Evolutionary conservation across 2,113 vertebrate species (phyloP).

Genomic region (Etheostoma cragini): DNA sequence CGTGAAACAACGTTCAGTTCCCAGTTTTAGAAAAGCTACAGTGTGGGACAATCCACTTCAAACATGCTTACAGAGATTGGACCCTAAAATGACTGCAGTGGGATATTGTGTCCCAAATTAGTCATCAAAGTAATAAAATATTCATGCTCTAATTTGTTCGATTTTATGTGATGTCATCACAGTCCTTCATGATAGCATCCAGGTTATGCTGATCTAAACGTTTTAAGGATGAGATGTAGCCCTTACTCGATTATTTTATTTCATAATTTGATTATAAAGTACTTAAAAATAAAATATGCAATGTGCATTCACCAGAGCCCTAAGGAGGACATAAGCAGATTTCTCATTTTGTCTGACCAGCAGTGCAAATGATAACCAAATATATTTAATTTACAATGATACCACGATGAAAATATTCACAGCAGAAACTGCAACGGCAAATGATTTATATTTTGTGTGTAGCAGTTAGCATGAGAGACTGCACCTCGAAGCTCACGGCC

Average conservation of each 20-base stretch:
- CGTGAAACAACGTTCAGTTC: constrained; percentile 10
- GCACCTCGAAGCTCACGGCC: background rate
- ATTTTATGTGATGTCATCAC: background rate
- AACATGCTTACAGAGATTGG: background rate
- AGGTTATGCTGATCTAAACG: background rate
- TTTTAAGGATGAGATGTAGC: background rate
- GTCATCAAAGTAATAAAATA: background rate
- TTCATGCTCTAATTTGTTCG: background rate
- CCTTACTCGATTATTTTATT: background rate
- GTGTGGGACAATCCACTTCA: background rate
- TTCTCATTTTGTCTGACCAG: background rate
- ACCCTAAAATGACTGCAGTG: constrained; percentile 7
- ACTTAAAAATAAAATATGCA: background rate
- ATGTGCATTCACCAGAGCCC: background rate
- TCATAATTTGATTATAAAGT: background rate
- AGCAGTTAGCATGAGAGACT: background rate
- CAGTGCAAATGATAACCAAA: background rate
- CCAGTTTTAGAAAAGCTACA: background rate
- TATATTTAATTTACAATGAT: too few species aligned
- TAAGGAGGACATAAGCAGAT: background rate
- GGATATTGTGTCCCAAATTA: constrained; percentile 24
- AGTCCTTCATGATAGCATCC: background rate
- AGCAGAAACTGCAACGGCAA: background rate
- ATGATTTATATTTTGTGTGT: background rate
- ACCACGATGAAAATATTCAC: background rate